These are phyloP conservation scores for Onthophagus sagittarius DNA, from an alignment of 2,888 invertebrate species.

Conservation along the genomic window DNA sequence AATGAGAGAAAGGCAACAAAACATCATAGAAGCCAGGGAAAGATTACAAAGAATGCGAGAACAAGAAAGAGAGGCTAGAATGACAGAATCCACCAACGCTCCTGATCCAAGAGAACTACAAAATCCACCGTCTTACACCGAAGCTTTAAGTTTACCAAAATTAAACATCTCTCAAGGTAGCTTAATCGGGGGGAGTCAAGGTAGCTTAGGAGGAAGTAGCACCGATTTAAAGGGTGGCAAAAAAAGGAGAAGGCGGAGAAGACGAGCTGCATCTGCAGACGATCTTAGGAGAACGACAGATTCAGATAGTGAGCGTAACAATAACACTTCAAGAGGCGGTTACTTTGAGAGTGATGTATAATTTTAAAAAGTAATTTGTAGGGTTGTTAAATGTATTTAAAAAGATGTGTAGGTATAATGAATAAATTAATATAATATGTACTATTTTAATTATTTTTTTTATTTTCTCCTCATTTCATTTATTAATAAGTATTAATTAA, in stretches of 20 bases:
- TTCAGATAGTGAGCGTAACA: constrained; percentile 21
- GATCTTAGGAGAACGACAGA: constrained; percentile 19
- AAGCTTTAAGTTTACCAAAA: constrained; percentile 72
- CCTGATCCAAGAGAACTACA: constrained; percentile 66
- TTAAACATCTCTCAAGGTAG: constrained; percentile 58
- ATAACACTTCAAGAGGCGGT: constrained; percentile 3
- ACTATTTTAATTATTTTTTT: too few relatives aligned
- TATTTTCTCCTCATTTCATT: too few relatives aligned
- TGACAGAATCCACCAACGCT: constrained; percentile 55
- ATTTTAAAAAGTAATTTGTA: constrained; percentile 17
- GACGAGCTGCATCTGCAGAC: constrained; percentile 22
- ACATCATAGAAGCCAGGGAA: constrained; percentile 58
- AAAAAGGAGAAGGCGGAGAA: constrained; percentile 27
- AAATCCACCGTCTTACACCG: constrained; percentile 71
- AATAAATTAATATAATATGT: not conserved
- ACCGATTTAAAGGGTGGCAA: constrained; percentile 34
- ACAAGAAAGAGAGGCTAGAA: constrained; percentile 46
- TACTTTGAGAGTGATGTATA: constrained; percentile 24
- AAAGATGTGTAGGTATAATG: constrained; percentile 1
- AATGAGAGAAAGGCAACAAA: constrained; percentile 48
- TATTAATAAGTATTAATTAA: too few relatives aligned
- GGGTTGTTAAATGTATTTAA: constrained; percentile 3
- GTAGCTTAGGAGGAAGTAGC: constrained; percentile 38
- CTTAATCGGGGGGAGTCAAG: constrained; percentile 40
- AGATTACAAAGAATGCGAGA: constrained; percentile 49